Evolutionary conservation across 2,888 invertebrate genomes (phyloP), one percentile per base, ranked within the genome.

Genomic region (Harpagoxenus sublaevis): DNA sequence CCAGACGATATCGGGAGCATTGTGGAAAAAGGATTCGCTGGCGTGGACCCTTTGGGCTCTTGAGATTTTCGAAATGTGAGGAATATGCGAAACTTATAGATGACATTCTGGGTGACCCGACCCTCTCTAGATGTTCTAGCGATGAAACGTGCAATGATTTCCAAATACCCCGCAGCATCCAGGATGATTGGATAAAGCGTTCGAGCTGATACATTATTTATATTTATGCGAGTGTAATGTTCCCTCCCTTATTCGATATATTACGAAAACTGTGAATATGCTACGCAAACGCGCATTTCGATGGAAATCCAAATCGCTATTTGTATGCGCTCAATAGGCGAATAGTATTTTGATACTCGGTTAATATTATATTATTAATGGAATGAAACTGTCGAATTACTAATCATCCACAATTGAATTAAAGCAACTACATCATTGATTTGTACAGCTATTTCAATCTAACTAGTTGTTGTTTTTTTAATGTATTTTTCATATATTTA

Each of bases 121-220:
- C 39, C 51, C 15, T 28, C 39, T 39, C 15, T 28, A 28, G 28
- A 70, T 57, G 39, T 62, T 81, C 62, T 31, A 63, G 39, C 51
- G 62, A 28, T 12, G 62, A 28, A 51, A 81, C 81, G 81, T 81
- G 74, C 48, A 42, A 74, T 74, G 74, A 62, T 81, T 81, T 53
- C 12, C 62, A 62, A 81, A 81, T n/a, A 62, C 62, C 62, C 39
- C n/a, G 74, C 71, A 51, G 42, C 62, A 60, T 48, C 23, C 75
- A n/a, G 9, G 12, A 81, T 81, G 62, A 81, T 74, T 81, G 81
- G 81, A 63, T 70, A 81, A 81, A 39, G 15, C 57, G 28, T 62
- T 74, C 51, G 28, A 51, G 28, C 62, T 51, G 62, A 81, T 81
- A 74, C 51, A 81, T 81, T 81, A 81, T 81, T 81, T 81, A 81